Conservation (phyloP, 2,888 invertebrate genomes). For the Therioaphis trifolii region DNA sequence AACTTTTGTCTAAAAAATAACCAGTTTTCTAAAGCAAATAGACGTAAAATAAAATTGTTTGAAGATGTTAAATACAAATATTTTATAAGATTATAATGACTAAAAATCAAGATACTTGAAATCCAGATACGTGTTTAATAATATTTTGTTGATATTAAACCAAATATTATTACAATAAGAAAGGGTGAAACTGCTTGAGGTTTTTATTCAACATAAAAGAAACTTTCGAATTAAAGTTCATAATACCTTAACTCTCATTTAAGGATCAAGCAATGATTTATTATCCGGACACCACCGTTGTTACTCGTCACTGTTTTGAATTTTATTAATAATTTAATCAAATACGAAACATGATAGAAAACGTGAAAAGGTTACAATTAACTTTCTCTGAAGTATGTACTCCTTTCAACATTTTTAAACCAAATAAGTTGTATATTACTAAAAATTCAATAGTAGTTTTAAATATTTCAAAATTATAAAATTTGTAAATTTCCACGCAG, state of each 20-base stretch:
- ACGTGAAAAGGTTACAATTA: background rate
- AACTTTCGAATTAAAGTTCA: slow-evolving; percentile 36
- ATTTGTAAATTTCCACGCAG: too few relatives aligned
- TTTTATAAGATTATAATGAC: background rate
- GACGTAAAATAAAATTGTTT: background rate
- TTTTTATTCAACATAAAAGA: slow-evolving; percentile 32
- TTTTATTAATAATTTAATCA: slow-evolving; percentile 50
- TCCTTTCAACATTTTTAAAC: background rate
- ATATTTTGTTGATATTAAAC: slow-evolving; percentile 40
- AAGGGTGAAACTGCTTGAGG: slow-evolving; percentile 15
- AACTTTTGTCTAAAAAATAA: too few relatives aligned
- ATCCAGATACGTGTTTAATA: slow-evolving; percentile 47
- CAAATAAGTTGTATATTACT: background rate
- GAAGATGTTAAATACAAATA: slow-evolving; percentile 10
- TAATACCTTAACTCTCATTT: background rate
- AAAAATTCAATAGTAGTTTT: too few relatives aligned
- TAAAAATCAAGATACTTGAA: background rate
- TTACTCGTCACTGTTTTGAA: background rate
- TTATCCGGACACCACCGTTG: slow-evolving; percentile 11
- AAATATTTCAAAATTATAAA: too few relatives aligned
- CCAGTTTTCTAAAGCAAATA: too few relatives aligned
- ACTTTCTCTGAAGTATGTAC: background rate
- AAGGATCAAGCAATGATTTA: slow-evolving; percentile 27
- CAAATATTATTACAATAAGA: slow-evolving; percentile 11
- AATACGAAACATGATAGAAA: background rate